Evolutionary conservation across 2,797 vertebrate species (phyloP), one percentile per base, ranked within the genome.

Genomic region (Periophthalmus magnuspinnatus): DNA sequence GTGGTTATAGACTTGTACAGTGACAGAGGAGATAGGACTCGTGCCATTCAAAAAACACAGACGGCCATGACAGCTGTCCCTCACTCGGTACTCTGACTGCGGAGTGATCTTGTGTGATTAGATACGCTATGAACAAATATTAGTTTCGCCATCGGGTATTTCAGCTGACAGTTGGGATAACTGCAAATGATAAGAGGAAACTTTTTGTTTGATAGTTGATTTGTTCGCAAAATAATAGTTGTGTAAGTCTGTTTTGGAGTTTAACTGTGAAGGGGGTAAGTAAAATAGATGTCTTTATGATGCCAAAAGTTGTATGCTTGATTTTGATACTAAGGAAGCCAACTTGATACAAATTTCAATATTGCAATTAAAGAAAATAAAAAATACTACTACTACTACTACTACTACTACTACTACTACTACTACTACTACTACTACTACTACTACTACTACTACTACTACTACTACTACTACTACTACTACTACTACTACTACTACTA

Each of bases 1-100:
- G 36, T 55, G 61, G 60, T n/a, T 64, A 11, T 48, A 74, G 74
- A 75, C 64, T 77, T 64, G 68, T 60, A 79, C 68, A 69, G 71
- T 74, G 82, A 74, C 70, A 70, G 78, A 55, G 47, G 58, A 75
- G 66, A 78, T 21, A 13, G 47, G 22, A 59, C 14, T 48, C 70
- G 52, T 78, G 68, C 69, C 66, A 57, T 65, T 87, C 64, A 65
- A 54, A 75, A n/a, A 52, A 54, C 48, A 68, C 38, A 28, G 13
- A 17, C 62, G 3, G 71, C 34, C 75, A 54, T 82, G 85, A 87
- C 85, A 80, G 78, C 83, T 88, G 84, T 78, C 79, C 54, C 68
- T 79, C 82, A 74, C 58, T 71, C 75, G 11, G 56, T 33, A 74
- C 57, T 71, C 72, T 60, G 68, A 79, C 57, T 77, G 55, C 21